These are phyloP conservation scores for Macroglossus sobrinus DNA, from an alignment of 2,113 vertebrate genomes.

Conservation along the genomic window DNA sequence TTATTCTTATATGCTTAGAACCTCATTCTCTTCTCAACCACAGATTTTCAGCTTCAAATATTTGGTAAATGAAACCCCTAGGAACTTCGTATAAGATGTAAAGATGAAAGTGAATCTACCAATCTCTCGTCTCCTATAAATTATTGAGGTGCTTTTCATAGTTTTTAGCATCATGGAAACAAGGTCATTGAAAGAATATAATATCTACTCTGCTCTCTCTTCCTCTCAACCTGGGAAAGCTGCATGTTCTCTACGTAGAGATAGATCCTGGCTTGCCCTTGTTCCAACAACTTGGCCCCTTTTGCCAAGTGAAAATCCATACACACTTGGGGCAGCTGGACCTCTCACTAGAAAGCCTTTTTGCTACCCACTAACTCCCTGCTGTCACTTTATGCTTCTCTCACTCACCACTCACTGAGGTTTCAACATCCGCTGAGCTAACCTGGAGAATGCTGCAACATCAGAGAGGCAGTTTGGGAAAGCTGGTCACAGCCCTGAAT, in stretches of 20 bases:
- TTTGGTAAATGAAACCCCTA: background rate
- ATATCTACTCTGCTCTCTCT: background rate
- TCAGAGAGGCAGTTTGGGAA: background rate
- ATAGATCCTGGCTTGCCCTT: background rate
- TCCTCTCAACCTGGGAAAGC: background rate
- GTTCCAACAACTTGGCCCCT: background rate
- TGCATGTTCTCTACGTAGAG: background rate
- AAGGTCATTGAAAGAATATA: background rate
- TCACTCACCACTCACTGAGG: background rate
- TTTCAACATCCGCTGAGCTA: background rate
- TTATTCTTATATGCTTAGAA: background rate
- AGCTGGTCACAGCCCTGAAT: conserved; percentile 7
- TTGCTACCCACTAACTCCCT: background rate
- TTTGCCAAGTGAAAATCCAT: background rate
- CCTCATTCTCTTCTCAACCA: conserved; percentile 11
- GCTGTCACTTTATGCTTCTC: background rate
- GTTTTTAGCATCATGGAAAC: background rate
- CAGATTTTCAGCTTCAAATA: background rate
- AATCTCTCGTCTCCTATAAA: background rate
- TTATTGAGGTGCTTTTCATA: background rate
- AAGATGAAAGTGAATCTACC: background rate
- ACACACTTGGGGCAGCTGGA: too few relatives aligned
- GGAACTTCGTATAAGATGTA: background rate
- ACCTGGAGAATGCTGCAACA: background rate
- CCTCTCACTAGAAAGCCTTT: background rate